These are phyloP conservation scores for Malacoctenus gilli DNA, from an alignment of 2,797 vertebrate species.

Conservation along the genomic window DNA sequence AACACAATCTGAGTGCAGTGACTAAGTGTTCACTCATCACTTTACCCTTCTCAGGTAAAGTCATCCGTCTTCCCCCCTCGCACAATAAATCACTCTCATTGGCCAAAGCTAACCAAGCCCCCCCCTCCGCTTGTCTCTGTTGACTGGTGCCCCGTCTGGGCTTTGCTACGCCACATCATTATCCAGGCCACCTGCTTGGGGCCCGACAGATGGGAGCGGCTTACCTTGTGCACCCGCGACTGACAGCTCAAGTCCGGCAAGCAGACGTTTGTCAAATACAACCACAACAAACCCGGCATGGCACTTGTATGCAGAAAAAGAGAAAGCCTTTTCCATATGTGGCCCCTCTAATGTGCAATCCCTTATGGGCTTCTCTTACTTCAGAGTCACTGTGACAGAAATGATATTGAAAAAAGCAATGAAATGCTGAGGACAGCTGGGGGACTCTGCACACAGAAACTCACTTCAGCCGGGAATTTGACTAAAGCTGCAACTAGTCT, in stretches of 20 bases:
- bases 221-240: slow-evolving; percentile 57
- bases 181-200: slow-evolving; percentile 66
- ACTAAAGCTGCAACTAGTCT: slow-evolving; percentile 1
- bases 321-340: slow-evolving; percentile 48
- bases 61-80: not conserved
- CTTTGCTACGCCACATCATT: slow-evolving; percentile 54
- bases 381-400: slow-evolving; percentile 9
- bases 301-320: slow-evolving; percentile 44
- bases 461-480: not conserved
- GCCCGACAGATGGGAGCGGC: slow-evolving; percentile 65
- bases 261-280: slow-evolving; percentile 67
- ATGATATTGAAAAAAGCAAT: slow-evolving; percentile 8
- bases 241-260: slow-evolving; percentile 45
- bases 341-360: slow-evolving; percentile 31
- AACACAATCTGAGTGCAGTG: not conserved
- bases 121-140: slow-evolving; percentile 5
- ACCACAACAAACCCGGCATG: slow-evolving; percentile 61
- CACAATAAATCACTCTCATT: slow-evolving; percentile 13
- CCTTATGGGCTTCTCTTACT: slow-evolving; percentile 21
- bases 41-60: slow-evolving; percentile 4
- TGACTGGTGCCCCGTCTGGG: slow-evolving; percentile 43
- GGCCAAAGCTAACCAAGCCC: slow-evolving; percentile 3
- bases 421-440: slow-evolving; percentile 4
- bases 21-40: not conserved
- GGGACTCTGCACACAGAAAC: not conserved